phyloP scores from a whole-genome alignment of 2,888 invertebrate genomes.

The Agriopis aurantiaria region DNA sequence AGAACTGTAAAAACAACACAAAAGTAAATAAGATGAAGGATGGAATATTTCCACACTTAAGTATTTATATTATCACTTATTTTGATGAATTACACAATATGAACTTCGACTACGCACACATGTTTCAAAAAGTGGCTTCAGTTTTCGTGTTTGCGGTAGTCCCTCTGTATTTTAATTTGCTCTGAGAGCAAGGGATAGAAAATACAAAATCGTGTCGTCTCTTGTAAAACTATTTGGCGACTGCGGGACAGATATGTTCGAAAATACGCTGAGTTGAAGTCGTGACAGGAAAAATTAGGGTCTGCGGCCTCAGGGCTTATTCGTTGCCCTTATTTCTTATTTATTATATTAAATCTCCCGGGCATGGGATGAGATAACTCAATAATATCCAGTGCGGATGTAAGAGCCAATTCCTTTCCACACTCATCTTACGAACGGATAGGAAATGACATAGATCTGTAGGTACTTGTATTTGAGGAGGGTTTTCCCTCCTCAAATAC shows the following conservation, averaged over 20 bases:
- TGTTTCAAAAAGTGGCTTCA: no score
- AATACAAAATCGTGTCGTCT: conserved; percentile 8
- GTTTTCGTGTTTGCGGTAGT: no score
- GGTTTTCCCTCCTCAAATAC: no score
- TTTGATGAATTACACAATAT: no score
- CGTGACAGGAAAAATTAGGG: conserved; percentile 34
- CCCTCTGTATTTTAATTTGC: no score
- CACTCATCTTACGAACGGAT: conserved; percentile 12
- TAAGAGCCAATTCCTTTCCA: conserved; percentile 9
- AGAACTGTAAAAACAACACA: no score
- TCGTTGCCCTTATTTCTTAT: conserved; percentile 24
- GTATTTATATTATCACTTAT: no score
- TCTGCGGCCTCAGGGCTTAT: conserved; percentile 32
- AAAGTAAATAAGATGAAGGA: no score
- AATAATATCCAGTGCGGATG: conserved; percentile 25
- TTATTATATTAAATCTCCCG: conserved; percentile 34
- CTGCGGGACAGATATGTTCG: conserved; percentile 26
- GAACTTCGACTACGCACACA: no score
- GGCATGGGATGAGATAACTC: conserved; percentile 27
- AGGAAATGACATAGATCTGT: conserved; percentile 8
- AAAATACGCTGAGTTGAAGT: conserved; percentile 35
- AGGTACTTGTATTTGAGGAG: conserved; percentile 3
- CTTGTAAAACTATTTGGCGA: conserved; percentile 6
- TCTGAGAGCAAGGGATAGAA: not conserved
- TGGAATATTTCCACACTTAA: no score